Conservation (phyloP, 2,113 vertebrate genomes). For the Sorex fumeus region DNA sequence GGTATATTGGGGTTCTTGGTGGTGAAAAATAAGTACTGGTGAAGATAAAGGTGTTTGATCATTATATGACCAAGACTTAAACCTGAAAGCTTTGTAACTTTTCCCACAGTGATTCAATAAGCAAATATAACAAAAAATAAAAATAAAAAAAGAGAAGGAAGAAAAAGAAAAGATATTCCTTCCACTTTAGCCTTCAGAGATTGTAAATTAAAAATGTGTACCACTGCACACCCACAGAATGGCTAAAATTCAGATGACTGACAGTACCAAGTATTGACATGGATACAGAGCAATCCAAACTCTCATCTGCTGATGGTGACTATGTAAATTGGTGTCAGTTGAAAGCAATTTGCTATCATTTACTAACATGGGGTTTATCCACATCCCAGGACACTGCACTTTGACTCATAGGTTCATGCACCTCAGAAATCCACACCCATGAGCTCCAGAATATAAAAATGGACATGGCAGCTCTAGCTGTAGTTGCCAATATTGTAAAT, state of each 20-base stretch:
- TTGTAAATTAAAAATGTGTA: not conserved
- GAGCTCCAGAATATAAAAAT: not conserved
- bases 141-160: not conserved
- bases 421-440: too few species aligned
- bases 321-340: not conserved
- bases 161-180: not conserved
- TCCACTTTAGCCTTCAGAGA: not conserved
- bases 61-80: too few species aligned
- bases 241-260: not conserved
- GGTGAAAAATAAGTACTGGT: too few species aligned
- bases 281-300: not conserved
- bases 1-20: too few species aligned
- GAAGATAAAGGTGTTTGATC: too few species aligned
- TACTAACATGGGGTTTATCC: not conserved
- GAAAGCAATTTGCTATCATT: not conserved
- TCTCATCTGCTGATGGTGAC: not conserved
- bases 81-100: too few species aligned
- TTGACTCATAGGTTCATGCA: not conserved
- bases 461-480: not conserved
- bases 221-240: too few species aligned
- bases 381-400: rapidly evolving
- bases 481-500: not conserved
- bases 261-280: not conserved
- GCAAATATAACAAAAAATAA: too few species aligned
- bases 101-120: too few species aligned